phyloP scores from a whole-genome alignment of 2,797 vertebrate genomes.

The Bradypus variegatus region DNA sequence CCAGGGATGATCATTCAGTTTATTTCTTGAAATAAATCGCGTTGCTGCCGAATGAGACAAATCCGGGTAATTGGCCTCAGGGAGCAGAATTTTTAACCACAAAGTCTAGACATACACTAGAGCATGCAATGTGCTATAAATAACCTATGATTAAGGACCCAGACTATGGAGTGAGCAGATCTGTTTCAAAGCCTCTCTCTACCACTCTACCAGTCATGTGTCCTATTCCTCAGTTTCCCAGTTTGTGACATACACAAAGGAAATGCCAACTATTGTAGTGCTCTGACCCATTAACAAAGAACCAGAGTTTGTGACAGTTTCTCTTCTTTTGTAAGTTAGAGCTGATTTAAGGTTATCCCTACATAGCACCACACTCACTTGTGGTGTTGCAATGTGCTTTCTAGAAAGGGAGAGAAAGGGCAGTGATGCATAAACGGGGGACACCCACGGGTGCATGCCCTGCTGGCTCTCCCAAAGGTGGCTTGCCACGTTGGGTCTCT shows the following conservation, averaged over 20 bases:
- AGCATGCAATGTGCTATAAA: neutral
- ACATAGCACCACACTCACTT: no score
- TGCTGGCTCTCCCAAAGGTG: neutral
- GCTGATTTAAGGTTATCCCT: neutral
- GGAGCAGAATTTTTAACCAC: neutral
- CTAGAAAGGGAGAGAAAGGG: neutral
- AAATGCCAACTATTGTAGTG: accelerated
- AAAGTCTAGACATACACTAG: neutral
- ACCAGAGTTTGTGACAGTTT: neutral
- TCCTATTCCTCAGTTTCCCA: no score
- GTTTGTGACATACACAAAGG: neutral
- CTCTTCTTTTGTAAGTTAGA: neutral
- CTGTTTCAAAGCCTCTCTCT: neutral
- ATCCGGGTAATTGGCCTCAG: neutral
- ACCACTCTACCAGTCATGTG: neutral
- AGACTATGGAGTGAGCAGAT: neutral
- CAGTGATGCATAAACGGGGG: neutral
- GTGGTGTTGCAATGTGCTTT: neutral
- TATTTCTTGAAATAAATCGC: neutral
- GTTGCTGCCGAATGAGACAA: neutral
- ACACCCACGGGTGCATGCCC: no score
- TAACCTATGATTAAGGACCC: neutral
- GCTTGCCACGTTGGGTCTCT: neutral
- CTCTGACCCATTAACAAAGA: neutral
- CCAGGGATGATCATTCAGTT: neutral